These are phyloP conservation scores for Monochamus saltuarius DNA, from an alignment of 1,140 invertebrate species.

Conservation along the genomic window DNA sequence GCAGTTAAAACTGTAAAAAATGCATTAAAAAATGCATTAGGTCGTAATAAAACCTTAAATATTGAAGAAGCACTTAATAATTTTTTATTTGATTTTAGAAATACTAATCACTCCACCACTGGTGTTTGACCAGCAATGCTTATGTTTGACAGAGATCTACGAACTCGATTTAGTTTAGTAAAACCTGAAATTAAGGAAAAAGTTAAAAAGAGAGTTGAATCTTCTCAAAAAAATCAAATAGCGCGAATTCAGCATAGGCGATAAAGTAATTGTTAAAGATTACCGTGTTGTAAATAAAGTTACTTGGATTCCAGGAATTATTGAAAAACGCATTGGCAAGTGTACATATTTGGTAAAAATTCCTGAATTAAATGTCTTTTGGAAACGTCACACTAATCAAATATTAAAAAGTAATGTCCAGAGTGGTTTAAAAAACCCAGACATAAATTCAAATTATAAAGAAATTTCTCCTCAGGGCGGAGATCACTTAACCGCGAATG, in stretches of 20 bases:
- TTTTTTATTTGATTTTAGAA: slow-evolving; percentile 38
- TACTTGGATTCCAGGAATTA: slow-evolving; percentile 9
- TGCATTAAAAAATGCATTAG: slow-evolving; percentile 38
- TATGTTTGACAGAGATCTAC: slow-evolving; percentile 31
- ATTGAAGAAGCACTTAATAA: slow-evolving; percentile 8
- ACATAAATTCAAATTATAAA: no score
- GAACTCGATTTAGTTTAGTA: no score
- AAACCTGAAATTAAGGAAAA: slow-evolving; percentile 3
- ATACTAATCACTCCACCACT: slow-evolving; percentile 31
- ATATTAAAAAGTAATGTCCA: no score
- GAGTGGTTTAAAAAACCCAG: no score
- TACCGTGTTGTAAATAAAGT: slow-evolving; percentile 10
- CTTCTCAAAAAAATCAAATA: slow-evolving; percentile 9
- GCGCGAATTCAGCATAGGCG: neutral
- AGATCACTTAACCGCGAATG: no score
- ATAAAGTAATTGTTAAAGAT: slow-evolving; percentile 13
- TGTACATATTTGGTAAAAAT: no score
- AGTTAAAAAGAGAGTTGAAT: slow-evolving; percentile 1
- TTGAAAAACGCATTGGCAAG: slow-evolving; percentile 14
- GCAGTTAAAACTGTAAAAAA: slow-evolving; percentile 50
- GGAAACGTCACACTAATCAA: no score
- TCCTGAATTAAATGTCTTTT: no score
- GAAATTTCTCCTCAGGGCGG: no score
- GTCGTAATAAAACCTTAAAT: slow-evolving; percentile 8
- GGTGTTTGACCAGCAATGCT: slow-evolving; percentile 27